Base-by-base conservation (phyloP, 2,797 vertebrate species). In the Coccyzus lansbergi region DNA sequence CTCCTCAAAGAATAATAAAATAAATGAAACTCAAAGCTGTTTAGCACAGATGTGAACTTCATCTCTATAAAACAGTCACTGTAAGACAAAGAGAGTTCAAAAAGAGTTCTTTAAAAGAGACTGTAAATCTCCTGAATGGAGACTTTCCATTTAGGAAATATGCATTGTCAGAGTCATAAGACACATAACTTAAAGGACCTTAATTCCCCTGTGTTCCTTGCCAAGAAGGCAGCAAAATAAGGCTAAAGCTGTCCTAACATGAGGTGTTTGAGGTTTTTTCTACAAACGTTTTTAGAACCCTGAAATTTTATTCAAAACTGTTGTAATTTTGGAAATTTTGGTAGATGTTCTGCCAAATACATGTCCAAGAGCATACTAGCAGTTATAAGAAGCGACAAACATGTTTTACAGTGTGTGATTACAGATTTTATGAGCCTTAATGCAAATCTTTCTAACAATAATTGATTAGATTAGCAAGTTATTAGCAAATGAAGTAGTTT, bases 241-340 rank as follows among this genome's bases (percentile, higher is more conserved):
- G 7, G 5, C 5, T 58, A 8, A 56, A 18, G 3, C 25, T 67
- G 82, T 70, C 68, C 34, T 79, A 7, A 36, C 52, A 56, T 5
- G 1, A 88, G 67, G 1, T 2, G n/a, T 53, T 64, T 33, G 0
- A 3, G 0, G 1, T 9, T 38, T 59, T 82, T 49, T 38, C 53
- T 69, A 58, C 8, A 77, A 74, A 59, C 1, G 55, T 3, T 33
- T 44, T 65, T 0, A 53, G 31, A 67, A 0, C 1, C 9, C 86
- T 74, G 10, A 36, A 16, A 56, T 63, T 82, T 81, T 34, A 60
- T 49, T 58, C 6, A 49, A 64, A 71, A 60, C 7, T 28, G 12
- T 29, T 44, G 17, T 10, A 88, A 31, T 1, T 42, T 28, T 15
- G 34, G 16, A 90, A 74, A 55, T 58, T 76, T 60, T 63, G 9